Percentiles rank a stretch among this genome's conserved stretches.
phyloP scores from a whole-genome alignment of 2,113 vertebrate species.

The Grallaria varia region DNA sequence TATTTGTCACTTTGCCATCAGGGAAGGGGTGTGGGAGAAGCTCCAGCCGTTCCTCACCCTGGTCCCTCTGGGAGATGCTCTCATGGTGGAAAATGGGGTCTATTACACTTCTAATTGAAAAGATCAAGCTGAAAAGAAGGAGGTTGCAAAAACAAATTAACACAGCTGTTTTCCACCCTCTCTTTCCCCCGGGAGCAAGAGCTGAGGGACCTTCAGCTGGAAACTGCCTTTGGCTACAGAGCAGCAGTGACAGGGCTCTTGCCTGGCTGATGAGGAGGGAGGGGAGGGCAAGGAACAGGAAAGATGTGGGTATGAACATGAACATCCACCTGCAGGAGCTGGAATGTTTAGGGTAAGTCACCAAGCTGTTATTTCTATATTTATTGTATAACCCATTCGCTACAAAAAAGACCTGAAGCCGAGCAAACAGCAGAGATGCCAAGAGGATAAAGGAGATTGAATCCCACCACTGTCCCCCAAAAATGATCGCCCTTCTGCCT shows the following conservation, averaged over 20 bases:
- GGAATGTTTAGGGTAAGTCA: not conserved
- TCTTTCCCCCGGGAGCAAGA: not conserved
- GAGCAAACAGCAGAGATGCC: not conserved
- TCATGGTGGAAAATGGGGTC: not conserved
- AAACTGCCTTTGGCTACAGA: not conserved
- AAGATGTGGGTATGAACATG: not conserved
- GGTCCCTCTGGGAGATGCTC: not conserved
- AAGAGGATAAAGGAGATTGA: not conserved
- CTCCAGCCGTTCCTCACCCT: not conserved
- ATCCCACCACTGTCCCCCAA: not conserved
- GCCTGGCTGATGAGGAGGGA: not conserved
- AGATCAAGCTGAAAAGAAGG: constrained; percentile 31
- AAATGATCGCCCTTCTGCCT: not conserved
- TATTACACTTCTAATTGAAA: constrained; percentile 47
- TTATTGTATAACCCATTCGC: not conserved
- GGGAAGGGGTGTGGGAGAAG: not conserved
- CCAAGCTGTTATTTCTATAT: accelerated
- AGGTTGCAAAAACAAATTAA: not conserved
- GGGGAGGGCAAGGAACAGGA: not conserved
- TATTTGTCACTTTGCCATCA: not conserved
- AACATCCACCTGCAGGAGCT: not conserved
- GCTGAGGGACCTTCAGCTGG: not conserved
- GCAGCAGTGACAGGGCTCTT: not conserved
- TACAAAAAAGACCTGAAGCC: not conserved
- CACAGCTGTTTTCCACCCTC: not conserved